Evolutionary conservation across 2,797 vertebrate genomes (phyloP), one percentile per base, ranked within the genome.

Genomic region (Crocodylus rhombifer): DNA sequence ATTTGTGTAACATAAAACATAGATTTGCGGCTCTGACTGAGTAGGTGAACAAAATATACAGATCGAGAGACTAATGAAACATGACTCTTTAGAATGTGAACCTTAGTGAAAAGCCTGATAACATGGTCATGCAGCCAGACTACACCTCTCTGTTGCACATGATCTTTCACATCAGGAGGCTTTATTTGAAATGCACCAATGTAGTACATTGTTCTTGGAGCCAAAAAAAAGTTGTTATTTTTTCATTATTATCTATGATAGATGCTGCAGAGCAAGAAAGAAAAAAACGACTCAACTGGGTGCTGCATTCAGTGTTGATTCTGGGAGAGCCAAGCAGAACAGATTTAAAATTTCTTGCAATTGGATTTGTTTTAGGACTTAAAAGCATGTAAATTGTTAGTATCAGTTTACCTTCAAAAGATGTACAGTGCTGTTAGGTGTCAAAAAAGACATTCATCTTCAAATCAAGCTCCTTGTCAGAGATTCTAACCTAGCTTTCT

Each of bases 391-490:
- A 77, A 62, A 21, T 55, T 71, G 17, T 42, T 30, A 11, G 33
- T 30, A 33, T 2, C 77, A 25, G 4, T 89, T 75, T 16, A 14
- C 30, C 65, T 84, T 88, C 42, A 9, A 81, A 80, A 84, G 81
- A 63, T 25, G 17, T 23, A 78, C 7, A 51, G 10, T 51, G 10
- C 42, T 51, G 10, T 51, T 51, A 51, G 42, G 30, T 30, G 30
- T 30, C 30, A 42, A 36, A 1, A 20, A 76, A 90, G n/a, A 88
- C 13, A 18, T 75, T 56, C 23, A 63, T 7, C 60, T 89, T 2
- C 0, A 93, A 93, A 92, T 14, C 74, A 77, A 87, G n/a, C 15
- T 33, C 83, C 18, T 79, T 71, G 13, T 57, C 86, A 86, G 36
- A n/a, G 76, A 79, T 2, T 16, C 61, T 33, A 57, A 42, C 17